Base-by-base conservation (phyloP, 2,888 invertebrate species). In the Ormyrus labotus region DNA sequence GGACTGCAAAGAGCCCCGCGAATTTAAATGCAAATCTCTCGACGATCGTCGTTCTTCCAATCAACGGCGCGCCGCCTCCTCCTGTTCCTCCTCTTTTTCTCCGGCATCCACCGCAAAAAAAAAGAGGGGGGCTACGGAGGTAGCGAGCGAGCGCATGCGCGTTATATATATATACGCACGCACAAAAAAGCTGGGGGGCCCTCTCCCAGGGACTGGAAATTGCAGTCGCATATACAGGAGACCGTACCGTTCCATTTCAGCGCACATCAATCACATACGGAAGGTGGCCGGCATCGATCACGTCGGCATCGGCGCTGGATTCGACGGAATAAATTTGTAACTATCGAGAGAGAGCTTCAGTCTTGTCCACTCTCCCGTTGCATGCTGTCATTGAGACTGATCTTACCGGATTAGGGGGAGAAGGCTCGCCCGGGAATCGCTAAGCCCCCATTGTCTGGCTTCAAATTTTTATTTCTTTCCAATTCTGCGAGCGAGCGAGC, bases 231-330 rank as follows among this genome's bases (percentile, higher is more conserved):
- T 65, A 57, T 70, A 80, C 63, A 77, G 61, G 10, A 74, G 10
- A 74, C 2, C n/a, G 58, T 72, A 72, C 47, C 51, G 47, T 83
- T 83, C 78, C 84, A 85, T 91, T 91, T 82, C 89, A 93, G 93
- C 94, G 83, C 97, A 97, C 91, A 96, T 97, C 87, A 96, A 96
- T 90, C 96, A 97, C 92, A 96, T 97, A 88, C 93, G 96, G 85
- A 92, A 93, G 78, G 94, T 97, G 84, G 95, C 95, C 6, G 97
- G 97, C 78, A 94, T 96, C 84, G 96, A 96, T 90, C 96, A 96
- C 90, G 96, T 97, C 83, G 97, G 97, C 9, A 93, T 96, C 84
- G 96, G 96, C 48, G 96, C 96, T 51, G 97, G 97, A 63, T 97
- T 96, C 91, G 97, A 97, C 89, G 96, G 96, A 86, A 93, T 93